Evolutionary conservation across 1,140 invertebrate species (phyloP).

Genomic region (Nilaparvata lugens): DNA sequence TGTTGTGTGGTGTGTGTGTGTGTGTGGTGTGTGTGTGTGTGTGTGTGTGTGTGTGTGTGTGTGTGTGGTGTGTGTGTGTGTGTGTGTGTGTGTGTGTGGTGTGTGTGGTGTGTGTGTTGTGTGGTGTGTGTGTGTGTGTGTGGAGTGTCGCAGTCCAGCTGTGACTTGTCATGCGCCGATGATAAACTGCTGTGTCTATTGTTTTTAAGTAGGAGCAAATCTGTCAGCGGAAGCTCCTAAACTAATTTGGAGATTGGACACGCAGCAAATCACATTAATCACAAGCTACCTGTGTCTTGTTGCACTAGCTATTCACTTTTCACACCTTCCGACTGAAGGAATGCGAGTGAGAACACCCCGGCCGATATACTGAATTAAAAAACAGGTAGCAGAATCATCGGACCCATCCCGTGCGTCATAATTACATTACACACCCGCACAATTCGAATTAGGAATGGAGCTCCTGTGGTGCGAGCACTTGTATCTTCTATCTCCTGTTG

Average conservation of each 20-base stretch:
- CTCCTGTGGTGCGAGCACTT: too few species aligned
- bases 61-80: too few species aligned
- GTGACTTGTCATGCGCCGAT: neutral
- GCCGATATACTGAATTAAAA: neutral
- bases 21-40: too few species aligned
- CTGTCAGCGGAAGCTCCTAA: neutral
- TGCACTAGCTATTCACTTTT: neutral
- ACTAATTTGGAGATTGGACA: conserved; percentile 2
- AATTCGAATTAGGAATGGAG: too few species aligned
- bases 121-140: too few species aligned
- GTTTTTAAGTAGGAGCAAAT: conserved; percentile 2
- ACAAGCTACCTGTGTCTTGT: neutral
- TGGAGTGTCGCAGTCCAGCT: neutral
- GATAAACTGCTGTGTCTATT: neutral
- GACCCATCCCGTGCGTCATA: neutral
- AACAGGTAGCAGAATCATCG: neutral
- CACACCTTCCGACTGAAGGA: too few species aligned
- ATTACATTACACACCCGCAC: conserved; percentile 3
- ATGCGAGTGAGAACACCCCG: neutral
- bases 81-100: too few species aligned
- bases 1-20: too few species aligned
- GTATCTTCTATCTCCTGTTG: too few species aligned
- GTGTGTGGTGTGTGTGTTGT: too few species aligned
- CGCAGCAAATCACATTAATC: neutral
- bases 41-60: too few species aligned